Evolutionary conservation across 2,113 vertebrate genomes (phyloP).

Genomic region (Phalacrocorax carbo): DNA sequence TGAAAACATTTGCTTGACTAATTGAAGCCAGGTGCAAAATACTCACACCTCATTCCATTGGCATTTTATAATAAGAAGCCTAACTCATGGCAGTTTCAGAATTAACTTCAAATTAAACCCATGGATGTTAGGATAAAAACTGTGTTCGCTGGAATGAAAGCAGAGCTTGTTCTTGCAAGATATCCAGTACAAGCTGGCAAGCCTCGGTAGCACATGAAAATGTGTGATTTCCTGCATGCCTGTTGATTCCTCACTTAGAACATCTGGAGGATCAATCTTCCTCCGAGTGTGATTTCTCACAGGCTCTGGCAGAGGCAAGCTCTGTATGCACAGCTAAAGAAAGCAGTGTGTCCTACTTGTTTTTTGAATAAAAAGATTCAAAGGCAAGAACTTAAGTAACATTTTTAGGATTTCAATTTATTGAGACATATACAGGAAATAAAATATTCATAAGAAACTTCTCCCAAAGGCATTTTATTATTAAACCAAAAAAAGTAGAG

Average conservation of each 20-base stretch:
- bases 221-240: not conserved
- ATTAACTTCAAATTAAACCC: not conserved
- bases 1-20: not conserved
- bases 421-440: slow-evolving; percentile 40
- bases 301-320: not conserved
- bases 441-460: slow-evolving; percentile 56
- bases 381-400: slow-evolving; percentile 28
- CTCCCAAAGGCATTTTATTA: slow-evolving; percentile 60
- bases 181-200: not conserved
- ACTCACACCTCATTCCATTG: not conserved
- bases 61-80: not conserved
- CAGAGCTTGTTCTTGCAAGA: not conserved
- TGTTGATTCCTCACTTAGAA: not conserved
- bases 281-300: not conserved
- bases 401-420: slow-evolving; percentile 48
- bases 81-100: not conserved
- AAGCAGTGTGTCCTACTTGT: not conserved
- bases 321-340: not conserved
- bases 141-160: not conserved
- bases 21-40: not conserved
- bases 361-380: slow-evolving; percentile 24
- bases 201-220: not conserved
- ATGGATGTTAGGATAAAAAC: not conserved
- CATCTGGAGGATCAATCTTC: not conserved
- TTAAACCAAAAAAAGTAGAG: slow-evolving; percentile 30